phyloP scores from a whole-genome alignment of 2,888 invertebrate species.

The Blastobasis lacticolella region DNA sequence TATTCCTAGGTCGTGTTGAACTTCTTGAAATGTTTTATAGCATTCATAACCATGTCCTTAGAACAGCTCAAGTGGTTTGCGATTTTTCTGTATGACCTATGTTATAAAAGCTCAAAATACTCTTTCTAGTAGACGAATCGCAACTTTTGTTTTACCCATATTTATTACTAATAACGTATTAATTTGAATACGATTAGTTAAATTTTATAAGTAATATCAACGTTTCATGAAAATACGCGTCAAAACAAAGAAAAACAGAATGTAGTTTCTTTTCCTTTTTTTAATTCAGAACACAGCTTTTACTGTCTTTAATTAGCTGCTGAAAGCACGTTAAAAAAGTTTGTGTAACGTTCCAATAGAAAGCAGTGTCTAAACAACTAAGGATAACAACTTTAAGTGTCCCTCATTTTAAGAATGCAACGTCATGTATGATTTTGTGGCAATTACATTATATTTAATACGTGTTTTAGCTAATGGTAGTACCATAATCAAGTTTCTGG shows the following conservation, averaged over 20 bases:
- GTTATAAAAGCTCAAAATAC: neutral
- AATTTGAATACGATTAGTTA: neutral
- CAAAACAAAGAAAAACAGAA: neutral
- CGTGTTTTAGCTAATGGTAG: conserved; percentile 5
- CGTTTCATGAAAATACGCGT: neutral
- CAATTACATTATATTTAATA: conserved; percentile 1
- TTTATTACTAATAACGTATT: neutral
- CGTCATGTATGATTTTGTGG: neutral
- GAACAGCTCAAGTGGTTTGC: neutral
- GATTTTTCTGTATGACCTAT: neutral
- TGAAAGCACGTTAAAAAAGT: neutral
- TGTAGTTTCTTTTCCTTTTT: neutral
- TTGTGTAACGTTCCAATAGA: neutral
- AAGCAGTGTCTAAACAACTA: neutral
- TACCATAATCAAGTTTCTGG: neutral
- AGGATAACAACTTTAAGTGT: neutral
- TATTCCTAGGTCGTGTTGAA: neutral
- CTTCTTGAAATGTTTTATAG: neutral
- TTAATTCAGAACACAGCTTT: neutral
- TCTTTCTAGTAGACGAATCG: neutral
- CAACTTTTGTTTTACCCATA: neutral
- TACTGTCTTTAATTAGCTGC: neutral
- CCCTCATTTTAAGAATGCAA: neutral
- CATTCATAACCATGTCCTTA: neutral
- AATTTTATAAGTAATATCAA: neutral